phyloP scores from a whole-genome alignment of 2,797 vertebrate species.

The Eptatretus atami region DNA sequence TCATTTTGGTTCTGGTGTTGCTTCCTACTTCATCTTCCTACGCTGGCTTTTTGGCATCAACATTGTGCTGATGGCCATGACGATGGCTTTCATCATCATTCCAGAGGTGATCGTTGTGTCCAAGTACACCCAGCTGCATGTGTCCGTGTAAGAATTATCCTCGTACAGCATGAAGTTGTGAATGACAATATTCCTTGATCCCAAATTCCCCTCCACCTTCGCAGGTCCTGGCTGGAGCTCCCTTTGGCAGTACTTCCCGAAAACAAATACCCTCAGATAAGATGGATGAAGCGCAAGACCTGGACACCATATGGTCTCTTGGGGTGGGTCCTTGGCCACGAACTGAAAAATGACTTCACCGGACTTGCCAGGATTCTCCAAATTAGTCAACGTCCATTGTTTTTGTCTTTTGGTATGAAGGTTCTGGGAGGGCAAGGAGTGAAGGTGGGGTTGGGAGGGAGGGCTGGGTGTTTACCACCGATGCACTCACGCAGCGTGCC shows the following conservation, averaged over 20 bases:
- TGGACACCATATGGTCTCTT: constrained; percentile 95
- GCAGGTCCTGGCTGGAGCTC: constrained; percentile 53
- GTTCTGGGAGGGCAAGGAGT: too few relatives aligned
- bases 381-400: too few relatives aligned
- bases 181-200: not conserved
- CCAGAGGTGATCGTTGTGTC: constrained; percentile 31
- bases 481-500: too few relatives aligned
- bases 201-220: constrained; percentile 9
- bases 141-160: too few relatives aligned
- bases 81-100: constrained; percentile 66
- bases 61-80: constrained; percentile 68
- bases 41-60: constrained; percentile 92
- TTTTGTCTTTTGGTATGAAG: too few relatives aligned
- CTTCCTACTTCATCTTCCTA: constrained; percentile 91
- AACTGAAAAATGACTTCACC: too few relatives aligned
- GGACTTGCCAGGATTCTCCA: too few relatives aligned
- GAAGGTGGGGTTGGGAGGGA: too few relatives aligned
- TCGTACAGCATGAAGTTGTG: too few relatives aligned
- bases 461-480: too few relatives aligned
- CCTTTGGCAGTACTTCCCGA: constrained; percentile 52
- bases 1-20: constrained; percentile 89
- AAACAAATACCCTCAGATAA: constrained; percentile 58
- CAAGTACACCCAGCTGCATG: too few relatives aligned
- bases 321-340: constrained; percentile 29
- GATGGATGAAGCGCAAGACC: constrained; percentile 43